phyloP scores from a whole-genome alignment of 2,797 vertebrate genomes.

The Microctenopoma stevenorrisi region DNA sequence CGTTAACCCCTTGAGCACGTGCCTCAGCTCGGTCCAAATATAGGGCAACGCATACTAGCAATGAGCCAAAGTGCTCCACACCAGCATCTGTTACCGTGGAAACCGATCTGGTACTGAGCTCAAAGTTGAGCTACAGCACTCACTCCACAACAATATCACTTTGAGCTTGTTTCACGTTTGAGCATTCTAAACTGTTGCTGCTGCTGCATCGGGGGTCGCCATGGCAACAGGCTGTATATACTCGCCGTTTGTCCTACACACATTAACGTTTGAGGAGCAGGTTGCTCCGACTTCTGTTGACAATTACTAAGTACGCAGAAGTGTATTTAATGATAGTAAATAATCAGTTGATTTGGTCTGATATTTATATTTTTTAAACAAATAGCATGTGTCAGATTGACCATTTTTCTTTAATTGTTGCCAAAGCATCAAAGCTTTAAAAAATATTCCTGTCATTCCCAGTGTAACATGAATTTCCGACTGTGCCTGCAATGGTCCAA shows the following conservation, averaged over 20 bases:
- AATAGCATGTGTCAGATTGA: too few relatives aligned
- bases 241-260: slow-evolving; percentile 10
- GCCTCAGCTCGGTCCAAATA: slow-evolving; percentile 76
- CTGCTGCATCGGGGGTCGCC: slow-evolving; percentile 31
- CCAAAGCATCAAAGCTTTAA: too few relatives aligned
- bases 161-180: slow-evolving; percentile 28
- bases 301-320: background rate
- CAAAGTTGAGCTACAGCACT: slow-evolving; percentile 66
- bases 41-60: slow-evolving; percentile 62
- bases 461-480: too few relatives aligned
- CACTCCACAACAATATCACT: slow-evolving; percentile 37
- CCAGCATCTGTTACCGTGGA: slow-evolving; percentile 74
- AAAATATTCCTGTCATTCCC: too few relatives aligned
- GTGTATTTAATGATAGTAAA: background rate
- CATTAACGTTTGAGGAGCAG: background rate
- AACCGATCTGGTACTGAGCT: slow-evolving; percentile 66
- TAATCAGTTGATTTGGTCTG: too few relatives aligned
- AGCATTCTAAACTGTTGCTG: slow-evolving; percentile 22
- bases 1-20: slow-evolving; percentile 72
- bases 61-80: slow-evolving; percentile 71
- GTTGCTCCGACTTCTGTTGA: background rate
- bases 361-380: too few relatives aligned
- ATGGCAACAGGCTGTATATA: slow-evolving; percentile 31
- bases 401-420: too few relatives aligned
- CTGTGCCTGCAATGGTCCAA: too few relatives aligned